Percentiles rank a stretch among this genome's conserved stretches.
phyloP scores from a whole-genome alignment of 2,888 invertebrate genomes.

The Ephialtes manifestator region DNA sequence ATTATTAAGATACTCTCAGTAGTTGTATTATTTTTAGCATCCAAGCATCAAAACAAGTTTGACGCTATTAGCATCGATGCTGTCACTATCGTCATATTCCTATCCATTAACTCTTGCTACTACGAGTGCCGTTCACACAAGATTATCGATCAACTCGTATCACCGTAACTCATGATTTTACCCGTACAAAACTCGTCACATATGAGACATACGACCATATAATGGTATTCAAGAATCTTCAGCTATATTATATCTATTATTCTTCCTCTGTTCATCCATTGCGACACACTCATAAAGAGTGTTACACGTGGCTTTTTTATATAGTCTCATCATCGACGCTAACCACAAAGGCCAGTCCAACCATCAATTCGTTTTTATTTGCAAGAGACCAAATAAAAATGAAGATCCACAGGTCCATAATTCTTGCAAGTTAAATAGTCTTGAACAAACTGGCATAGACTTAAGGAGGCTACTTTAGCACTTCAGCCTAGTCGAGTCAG shows the following conservation, averaged over 20 bases:
- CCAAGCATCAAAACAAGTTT: constrained; percentile 20
- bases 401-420: background rate
- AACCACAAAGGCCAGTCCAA: constrained; percentile 37
- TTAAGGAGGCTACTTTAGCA: too few species aligned
- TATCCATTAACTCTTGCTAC: constrained; percentile 1
- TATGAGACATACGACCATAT: constrained; percentile 1
- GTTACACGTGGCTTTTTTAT: constrained; percentile 29
- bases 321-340: background rate
- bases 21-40: background rate
- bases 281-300: constrained; percentile 26
- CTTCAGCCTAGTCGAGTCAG: too few species aligned
- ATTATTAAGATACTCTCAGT: background rate
- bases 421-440: background rate
- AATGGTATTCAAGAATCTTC: constrained; percentile 40
- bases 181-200: constrained; percentile 26
- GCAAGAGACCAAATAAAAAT: background rate
- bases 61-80: constrained; percentile 29
- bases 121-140: background rate
- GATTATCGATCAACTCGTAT: constrained; percentile 22
- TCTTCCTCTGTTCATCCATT: constrained; percentile 35
- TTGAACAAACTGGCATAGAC: background rate
- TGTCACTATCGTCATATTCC: background rate
- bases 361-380: constrained; percentile 16
- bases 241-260: constrained; percentile 11
- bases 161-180: constrained; percentile 11